Evolutionary conservation across 1,140 invertebrate genomes (phyloP).

Genomic region (Megalonaias nervosa): DNA sequence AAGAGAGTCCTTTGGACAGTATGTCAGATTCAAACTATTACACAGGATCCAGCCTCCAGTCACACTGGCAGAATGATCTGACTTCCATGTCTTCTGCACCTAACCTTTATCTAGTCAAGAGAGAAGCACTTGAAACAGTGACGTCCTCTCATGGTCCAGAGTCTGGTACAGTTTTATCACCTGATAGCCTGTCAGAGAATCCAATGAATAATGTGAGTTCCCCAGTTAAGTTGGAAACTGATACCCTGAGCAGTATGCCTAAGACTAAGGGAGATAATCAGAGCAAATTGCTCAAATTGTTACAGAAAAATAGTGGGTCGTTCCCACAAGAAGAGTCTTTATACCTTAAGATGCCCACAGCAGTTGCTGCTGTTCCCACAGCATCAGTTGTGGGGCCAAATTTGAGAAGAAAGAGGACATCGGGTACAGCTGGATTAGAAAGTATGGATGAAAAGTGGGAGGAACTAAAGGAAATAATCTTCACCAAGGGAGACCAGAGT

Average conservation of each 20-base stretch:
- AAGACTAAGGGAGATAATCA: background rate
- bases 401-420: background rate
- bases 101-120: too few relatives aligned
- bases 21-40: too few relatives aligned
- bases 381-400: slow-evolving; percentile 7
- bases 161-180: too few relatives aligned
- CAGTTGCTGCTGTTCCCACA: background rate
- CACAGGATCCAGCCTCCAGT: too few relatives aligned
- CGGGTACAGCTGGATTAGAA: slow-evolving; percentile 8
- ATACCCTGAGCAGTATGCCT: background rate
- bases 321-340: slow-evolving; percentile 2
- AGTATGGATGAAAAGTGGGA: slow-evolving; percentile 66
- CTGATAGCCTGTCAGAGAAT: too few relatives aligned
- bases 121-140: too few relatives aligned
- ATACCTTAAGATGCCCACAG: background rate
- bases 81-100: too few relatives aligned
- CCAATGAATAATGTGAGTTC: too few relatives aligned
- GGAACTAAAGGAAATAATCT: slow-evolving; percentile 61
- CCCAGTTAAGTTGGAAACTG: too few relatives aligned
- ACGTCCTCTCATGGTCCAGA: too few relatives aligned
- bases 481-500: slow-evolving; percentile 76
- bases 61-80: too few relatives aligned
- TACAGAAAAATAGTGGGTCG: background rate
- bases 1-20: too few relatives aligned
- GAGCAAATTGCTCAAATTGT: slow-evolving; percentile 10